A percentile compares a stretch with the other conserved stretches of the same genome.
These are phyloP conservation scores for Paelopatides confundens DNA, from an alignment of 53 echinoderm and acorn worm genomes.

Conservation along the genomic window DNA sequence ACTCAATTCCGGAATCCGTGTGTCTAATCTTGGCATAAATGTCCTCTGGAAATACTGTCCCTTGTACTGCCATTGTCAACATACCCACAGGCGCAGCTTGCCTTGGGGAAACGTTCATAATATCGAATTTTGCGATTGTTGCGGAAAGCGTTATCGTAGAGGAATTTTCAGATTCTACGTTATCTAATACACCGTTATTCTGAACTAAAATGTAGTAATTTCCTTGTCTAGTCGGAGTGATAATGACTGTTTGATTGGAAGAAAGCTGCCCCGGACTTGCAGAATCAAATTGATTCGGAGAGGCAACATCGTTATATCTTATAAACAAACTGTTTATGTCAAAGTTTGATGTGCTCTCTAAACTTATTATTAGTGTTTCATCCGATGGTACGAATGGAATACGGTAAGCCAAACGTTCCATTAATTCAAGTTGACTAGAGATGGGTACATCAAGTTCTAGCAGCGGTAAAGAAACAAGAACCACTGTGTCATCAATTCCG, in stretches of 20 bases:
- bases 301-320: constrained; percentile 14
- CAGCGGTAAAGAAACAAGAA: background rate
- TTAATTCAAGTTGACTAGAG: background rate
- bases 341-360: constrained; percentile 8
- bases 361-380: background rate
- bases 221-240: constrained; percentile 31
- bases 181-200: constrained; percentile 23
- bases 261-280: constrained; percentile 13
- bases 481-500: background rate
- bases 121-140: constrained; percentile 19
- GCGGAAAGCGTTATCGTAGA: background rate
- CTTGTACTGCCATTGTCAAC: constrained; percentile 9
- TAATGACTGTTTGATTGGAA: constrained; percentile 10
- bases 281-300: constrained; percentile 22
- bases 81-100: constrained; percentile 9
- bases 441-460: constrained; percentile 1
- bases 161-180: background rate
- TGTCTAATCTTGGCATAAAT: background rate
- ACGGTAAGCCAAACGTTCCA: background rate
- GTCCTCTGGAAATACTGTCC: constrained; percentile 36
- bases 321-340: constrained; percentile 32
- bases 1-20: background rate
- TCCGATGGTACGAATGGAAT: constrained; percentile 26
- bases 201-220: constrained; percentile 31
- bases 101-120: background rate